These are phyloP conservation scores for Paraescarpia echinospica DNA, from an alignment of 1,140 invertebrate species.

Conservation along the genomic window DNA sequence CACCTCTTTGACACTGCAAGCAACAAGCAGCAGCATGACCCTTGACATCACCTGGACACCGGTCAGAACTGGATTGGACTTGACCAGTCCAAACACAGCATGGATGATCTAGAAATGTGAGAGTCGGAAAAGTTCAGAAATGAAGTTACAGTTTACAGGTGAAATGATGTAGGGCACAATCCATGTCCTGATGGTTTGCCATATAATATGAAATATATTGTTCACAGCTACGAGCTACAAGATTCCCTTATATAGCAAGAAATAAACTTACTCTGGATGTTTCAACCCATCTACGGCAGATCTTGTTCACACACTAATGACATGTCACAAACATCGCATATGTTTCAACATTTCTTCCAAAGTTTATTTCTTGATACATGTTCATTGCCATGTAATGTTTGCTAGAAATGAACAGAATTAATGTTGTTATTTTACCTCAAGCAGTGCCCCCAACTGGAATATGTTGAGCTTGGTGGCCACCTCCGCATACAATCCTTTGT, in stretches of 20 bases:
- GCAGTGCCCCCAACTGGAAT: conserved; percentile 10
- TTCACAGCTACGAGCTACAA: too few species aligned
- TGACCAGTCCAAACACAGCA: conserved; percentile 75
- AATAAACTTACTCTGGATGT: too few species aligned
- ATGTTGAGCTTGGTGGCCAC: conserved; percentile 12
- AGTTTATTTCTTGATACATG: too few species aligned
- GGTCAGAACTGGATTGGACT: conserved; percentile 79
- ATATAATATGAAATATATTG: too few species aligned
- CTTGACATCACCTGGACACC: conserved; percentile 87
- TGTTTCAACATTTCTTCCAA: too few species aligned
- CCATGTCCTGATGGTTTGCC: too few species aligned
- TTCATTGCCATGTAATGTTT: too few species aligned
- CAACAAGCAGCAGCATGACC: conserved; percentile 63
- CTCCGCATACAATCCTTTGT: background rate
- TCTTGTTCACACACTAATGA: too few species aligned
- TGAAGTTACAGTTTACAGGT: background rate
- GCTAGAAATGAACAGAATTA: background rate
- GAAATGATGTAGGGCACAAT: too few species aligned
- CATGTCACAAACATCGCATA: too few species aligned
- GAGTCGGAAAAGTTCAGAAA: conserved; percentile 10
- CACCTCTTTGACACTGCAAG: conserved; percentile 60
- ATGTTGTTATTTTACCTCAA: conserved; percentile 10
- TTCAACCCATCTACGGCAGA: too few species aligned
- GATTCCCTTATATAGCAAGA: too few species aligned
- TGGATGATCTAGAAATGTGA: conserved; percentile 73